phyloP scores from a whole-genome alignment of 1,140 invertebrate species.

The Dermatophagoides farinae region DNA sequence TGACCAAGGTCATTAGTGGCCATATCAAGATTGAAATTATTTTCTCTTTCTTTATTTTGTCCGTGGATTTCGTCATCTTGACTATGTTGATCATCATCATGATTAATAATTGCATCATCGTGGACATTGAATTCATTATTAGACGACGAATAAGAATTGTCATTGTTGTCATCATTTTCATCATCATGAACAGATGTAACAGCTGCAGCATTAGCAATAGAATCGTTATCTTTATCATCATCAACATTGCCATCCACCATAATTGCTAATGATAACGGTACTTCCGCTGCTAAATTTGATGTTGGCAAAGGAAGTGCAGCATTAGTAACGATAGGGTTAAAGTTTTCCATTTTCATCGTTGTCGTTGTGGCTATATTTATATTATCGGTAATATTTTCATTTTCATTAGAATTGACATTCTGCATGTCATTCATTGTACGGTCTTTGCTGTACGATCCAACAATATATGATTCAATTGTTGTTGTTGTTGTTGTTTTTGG shows the following conservation, averaged over 20 bases:
- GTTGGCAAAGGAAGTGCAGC: neutral
- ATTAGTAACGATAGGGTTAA: neutral
- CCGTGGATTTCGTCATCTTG: neutral
- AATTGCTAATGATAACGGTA: slow-evolving; percentile 21
- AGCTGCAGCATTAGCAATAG: too few relatives aligned
- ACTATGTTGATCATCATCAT: neutral
- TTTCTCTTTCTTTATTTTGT: neutral
- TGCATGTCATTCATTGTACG: neutral
- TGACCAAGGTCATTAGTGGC: too few relatives aligned
- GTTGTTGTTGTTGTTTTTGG: neutral
- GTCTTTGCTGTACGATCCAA: slow-evolving; percentile 5
- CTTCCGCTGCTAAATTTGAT: slow-evolving; percentile 16
- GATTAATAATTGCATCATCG: neutral
- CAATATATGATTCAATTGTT: neutral
- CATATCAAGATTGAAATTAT: neutral
- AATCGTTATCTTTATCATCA: neutral
- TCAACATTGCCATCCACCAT: slow-evolving; percentile 19
- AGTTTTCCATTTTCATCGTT: neutral
- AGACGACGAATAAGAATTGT: neutral
- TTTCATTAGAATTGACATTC: neutral
- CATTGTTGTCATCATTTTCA: neutral
- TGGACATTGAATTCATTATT: neutral
- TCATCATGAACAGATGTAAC: neutral
- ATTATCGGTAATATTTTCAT: slow-evolving; percentile 15
- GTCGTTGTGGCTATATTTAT: neutral